Base-by-base conservation (phyloP, 2,888 invertebrate genomes). In the Petrophora chlorosata region DNA sequence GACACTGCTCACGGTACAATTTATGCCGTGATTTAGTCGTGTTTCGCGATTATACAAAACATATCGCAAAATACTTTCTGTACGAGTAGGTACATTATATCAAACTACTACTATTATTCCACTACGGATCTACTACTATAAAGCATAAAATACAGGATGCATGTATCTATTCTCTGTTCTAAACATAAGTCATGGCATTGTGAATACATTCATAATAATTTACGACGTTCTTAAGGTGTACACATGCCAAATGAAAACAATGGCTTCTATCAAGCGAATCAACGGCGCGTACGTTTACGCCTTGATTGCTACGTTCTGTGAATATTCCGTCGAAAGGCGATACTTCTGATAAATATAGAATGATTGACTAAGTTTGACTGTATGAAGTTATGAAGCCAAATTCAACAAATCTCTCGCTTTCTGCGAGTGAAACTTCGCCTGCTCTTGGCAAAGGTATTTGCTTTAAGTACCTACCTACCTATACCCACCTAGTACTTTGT, bases 211-310 rank as follows among this genome's bases (percentile, higher is more conserved):
- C 22, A 29, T 23, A 9, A 15, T 9, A 41, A 43, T 43, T 43
- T 49, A 43, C 32, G 36, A 25, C 29, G 38, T 26, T 36, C 26
- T 28, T 17, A 38, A 14, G 33, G 15, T 33, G 15, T 33, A 50
- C 56, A 56, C 57, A 49, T 46, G 59, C 47, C 63, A 56, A 58
- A 60, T 55, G 34, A 57, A 49, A 53, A 58, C 57, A 54, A 56
- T 41, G 39, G 38, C 42, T 45, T 48, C 53, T 42, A 53, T 57
- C 53, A 57, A 50, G 33, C 50, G 25, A 56, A 54, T 61, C 62
- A 57, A 58, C 56, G 52, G 49, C 39, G 40, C 50, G 43, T 59
- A 58, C 26, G 55, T 63, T n/a, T 60, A 54, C 22, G 53, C 47
- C 54, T 56, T 59, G 53, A 63, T 56, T 48, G 53, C 51, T 12